Evolutionary conservation across 2,113 vertebrate species (phyloP).

Genomic region (Lepisosteus osseus): DNA sequence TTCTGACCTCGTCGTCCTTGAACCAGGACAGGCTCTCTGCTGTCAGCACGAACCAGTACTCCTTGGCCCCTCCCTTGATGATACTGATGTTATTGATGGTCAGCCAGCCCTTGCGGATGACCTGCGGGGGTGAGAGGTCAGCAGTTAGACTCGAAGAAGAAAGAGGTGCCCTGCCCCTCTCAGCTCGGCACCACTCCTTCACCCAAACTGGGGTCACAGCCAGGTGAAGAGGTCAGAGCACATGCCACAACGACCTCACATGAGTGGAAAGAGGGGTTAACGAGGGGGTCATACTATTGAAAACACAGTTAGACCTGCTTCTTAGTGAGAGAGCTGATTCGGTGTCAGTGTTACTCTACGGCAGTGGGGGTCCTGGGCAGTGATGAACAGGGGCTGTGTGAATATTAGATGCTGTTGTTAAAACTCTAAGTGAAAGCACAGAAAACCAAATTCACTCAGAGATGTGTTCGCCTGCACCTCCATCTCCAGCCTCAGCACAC

Average conservation of each 20-base stretch:
- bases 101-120: constrained; percentile 88
- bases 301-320: constrained; percentile 13
- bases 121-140: constrained; percentile 57
- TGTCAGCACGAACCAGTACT: constrained; percentile 82
- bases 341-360: too few species aligned
- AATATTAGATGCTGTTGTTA: too few species aligned
- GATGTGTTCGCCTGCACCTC: too few species aligned
- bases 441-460: too few species aligned
- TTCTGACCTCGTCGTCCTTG: constrained; percentile 78
- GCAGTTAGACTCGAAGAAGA: constrained; percentile 13
- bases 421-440: too few species aligned
- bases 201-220: neutral
- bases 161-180: neutral
- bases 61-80: constrained; percentile 79
- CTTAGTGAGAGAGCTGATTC: constrained; percentile 53
- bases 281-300: neutral
- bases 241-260: too few species aligned
- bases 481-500: too few species aligned
- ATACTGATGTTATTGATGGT: constrained; percentile 82
- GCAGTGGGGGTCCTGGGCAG: too few species aligned
- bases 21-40: constrained; percentile 82
- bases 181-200: neutral
- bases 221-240: neutral
- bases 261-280: neutral
- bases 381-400: too few species aligned